Base-by-base conservation (phyloP, 2,113 vertebrate genomes). In the Ptilonorhynchus violaceus region DNA sequence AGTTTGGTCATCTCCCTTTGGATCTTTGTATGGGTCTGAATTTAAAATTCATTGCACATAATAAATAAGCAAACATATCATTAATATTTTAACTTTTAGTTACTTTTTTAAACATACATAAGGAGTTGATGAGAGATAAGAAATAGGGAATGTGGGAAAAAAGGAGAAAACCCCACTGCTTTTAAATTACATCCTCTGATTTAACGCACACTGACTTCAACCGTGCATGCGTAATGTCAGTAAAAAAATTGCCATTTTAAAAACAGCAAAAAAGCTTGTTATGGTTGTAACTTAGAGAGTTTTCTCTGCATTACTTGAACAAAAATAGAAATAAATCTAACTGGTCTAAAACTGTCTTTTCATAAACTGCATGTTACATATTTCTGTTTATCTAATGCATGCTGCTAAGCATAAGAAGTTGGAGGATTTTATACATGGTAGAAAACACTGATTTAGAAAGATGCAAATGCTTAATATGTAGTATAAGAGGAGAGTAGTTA, bases 41-140 rank as follows among this genome's bases (percentile, higher is more conserved):
- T 96, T 82, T 92, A 81, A 95, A 93, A 97, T 94, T 92, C 37
- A 90, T 78, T 91, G 52, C 63, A 77, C 47, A 58, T 95, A 89
- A 92, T 96, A 93, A 96, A 92, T 92, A 93, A 92, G 88, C 88
- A 96, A 95, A 92, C 44, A 84, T 91, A 63, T 90, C 55, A 94
- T 94, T 88, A 96, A 96, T 93, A 93, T 92, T 97, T 60, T 94
- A 96, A 92, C 76, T 82, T 96, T 75, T 95, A 78, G 55, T 93
- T 95, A 78, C 72, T 86, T 89, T 92, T 92, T 89, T 1, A 92
- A 91, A 89, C 72, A 92, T 84, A 86, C 42, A 21, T 78, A 75
- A 94, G 53, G 52, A 88, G 42, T 62, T 66, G 50, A 70, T 94
- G 78, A 67, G 70, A 93, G 33, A 90, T 46, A 70, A 69, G 75